These are phyloP conservation scores for Heliconius nattereri DNA, from an alignment of 1,140 invertebrate genomes.

Conservation along the genomic window DNA sequence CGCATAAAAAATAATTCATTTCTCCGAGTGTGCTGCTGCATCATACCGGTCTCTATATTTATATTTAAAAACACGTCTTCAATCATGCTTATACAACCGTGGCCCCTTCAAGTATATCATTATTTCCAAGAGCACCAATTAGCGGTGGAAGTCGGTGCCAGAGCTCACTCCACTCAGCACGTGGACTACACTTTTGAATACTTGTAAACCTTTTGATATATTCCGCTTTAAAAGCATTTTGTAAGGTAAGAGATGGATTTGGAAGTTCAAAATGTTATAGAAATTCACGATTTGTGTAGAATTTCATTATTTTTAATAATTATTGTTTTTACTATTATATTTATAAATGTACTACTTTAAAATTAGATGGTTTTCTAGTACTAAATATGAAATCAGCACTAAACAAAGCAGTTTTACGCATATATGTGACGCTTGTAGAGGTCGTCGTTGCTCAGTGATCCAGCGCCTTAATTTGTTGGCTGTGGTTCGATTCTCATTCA, in stretches of 20 bases:
- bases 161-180: constrained; percentile 8
- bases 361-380: no score
- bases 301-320: neutral
- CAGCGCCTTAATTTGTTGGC: no score
- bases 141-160: neutral
- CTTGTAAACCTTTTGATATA: constrained; percentile 1
- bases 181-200: constrained; percentile 10
- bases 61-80: neutral
- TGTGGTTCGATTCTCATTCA: no score
- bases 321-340: neutral
- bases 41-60: neutral
- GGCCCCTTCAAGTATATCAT: neutral
- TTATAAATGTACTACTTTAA: no score
- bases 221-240: constrained; percentile 3
- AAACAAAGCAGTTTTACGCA: no score
- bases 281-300: neutral
- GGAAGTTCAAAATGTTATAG: neutral
- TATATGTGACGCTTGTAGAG: no score
- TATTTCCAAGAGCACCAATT: constrained; percentile 14
- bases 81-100: neutral
- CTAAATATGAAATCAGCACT: no score
- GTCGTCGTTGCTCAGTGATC: no score
- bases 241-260: neutral
- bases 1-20: no score
- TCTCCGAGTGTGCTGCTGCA: no score